Conservation (phyloP, 2,888 invertebrate species). For the Unio pictorum region DNA sequence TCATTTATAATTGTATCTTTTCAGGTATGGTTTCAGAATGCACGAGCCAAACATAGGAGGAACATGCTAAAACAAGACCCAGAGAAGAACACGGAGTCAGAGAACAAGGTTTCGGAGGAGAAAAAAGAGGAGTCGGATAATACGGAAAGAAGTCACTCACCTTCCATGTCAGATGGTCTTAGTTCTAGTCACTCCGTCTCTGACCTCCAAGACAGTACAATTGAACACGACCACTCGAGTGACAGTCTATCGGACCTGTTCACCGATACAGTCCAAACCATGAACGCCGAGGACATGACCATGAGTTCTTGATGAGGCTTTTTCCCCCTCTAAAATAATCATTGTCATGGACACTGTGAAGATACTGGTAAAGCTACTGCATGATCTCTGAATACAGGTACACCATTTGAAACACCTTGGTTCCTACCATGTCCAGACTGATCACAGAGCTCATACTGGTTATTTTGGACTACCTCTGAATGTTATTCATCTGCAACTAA, state of each 20-base stretch:
- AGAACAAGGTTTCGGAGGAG: constrained; percentile 22
- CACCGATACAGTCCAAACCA: constrained; percentile 47
- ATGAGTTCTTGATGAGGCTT: no score
- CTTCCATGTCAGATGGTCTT: constrained; percentile 60
- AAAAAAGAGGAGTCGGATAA: constrained; percentile 27
- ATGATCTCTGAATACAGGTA: no score
- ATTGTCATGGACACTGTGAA: no score
- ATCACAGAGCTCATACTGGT: no score
- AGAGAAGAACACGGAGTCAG: constrained; percentile 22
- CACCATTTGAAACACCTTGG: no score
- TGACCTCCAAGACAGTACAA: constrained; percentile 57
- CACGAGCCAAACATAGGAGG: constrained; percentile 97
- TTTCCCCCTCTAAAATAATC: no score
- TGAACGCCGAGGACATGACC: constrained; percentile 12
- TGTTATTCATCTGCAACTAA: no score
- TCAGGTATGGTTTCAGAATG: constrained; percentile 99
- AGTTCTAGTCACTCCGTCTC: constrained; percentile 56
- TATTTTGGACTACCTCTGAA: no score
- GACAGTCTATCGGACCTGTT: constrained; percentile 57
- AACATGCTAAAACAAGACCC: constrained; percentile 77
- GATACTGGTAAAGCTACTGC: no score
- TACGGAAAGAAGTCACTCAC: constrained; percentile 52
- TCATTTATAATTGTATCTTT: constrained; percentile 8
- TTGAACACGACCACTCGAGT: constrained; percentile 51
- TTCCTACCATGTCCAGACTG: no score